phyloP scores from a whole-genome alignment of 1,140 invertebrate species.

The Artemia franciscana region DNA sequence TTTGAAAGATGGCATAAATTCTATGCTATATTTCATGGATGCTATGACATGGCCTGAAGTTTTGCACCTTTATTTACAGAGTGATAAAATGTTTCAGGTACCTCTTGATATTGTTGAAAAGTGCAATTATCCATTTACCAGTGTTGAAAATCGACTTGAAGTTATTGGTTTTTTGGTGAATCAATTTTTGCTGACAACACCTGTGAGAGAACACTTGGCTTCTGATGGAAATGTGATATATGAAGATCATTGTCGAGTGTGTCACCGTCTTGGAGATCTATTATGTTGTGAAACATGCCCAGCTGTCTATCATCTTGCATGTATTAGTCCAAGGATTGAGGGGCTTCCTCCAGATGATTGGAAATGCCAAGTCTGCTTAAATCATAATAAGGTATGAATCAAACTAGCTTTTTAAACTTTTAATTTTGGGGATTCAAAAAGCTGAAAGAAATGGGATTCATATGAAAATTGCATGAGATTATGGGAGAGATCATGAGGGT shows the following conservation, averaged over 20 bases:
- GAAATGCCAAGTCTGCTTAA: constrained; percentile 77
- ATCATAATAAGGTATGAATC: constrained; percentile 41
- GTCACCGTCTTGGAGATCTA: constrained; percentile 79
- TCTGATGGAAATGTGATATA: constrained; percentile 81
- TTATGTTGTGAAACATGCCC: constrained; percentile 91
- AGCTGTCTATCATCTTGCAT: constrained; percentile 84
- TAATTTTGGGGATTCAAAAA: too few relatives aligned
- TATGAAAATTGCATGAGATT: too few relatives aligned
- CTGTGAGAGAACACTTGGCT: constrained; percentile 70
- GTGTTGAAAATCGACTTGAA: constrained; percentile 51
- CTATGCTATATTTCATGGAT: constrained; percentile 73
- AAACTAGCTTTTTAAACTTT: too few relatives aligned
- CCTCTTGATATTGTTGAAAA: constrained; percentile 20
- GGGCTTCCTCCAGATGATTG: constrained; percentile 88
- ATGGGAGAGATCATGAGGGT: too few relatives aligned
- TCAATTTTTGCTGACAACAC: constrained; percentile 78
- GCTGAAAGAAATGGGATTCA: too few relatives aligned
- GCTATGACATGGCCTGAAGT: constrained; percentile 84
- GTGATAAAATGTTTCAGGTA: constrained; percentile 51
- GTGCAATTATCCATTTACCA: constrained; percentile 71
- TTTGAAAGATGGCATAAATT: constrained; percentile 87
- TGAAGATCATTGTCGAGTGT: constrained; percentile 83
- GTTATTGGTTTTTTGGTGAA: constrained; percentile 77
- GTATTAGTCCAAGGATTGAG: constrained; percentile 74
- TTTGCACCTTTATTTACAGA: constrained; percentile 63